Evolutionary conservation across 2,113 vertebrate species (phyloP), one percentile per base, ranked within the genome.

Genomic region (Caloenas nicobarica): DNA sequence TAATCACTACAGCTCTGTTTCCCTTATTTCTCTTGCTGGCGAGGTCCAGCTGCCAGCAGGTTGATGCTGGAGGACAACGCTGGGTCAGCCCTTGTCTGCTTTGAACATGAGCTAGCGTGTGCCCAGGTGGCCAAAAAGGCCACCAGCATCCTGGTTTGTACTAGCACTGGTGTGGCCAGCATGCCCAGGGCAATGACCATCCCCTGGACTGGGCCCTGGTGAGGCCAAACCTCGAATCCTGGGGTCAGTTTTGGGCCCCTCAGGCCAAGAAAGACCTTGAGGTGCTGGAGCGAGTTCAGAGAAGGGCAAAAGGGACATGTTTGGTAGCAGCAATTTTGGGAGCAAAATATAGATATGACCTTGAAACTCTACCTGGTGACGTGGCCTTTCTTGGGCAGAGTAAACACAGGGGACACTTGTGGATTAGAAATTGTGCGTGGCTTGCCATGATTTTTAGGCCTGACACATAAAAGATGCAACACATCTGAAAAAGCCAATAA

Each of bases 1-100:
- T 71, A 73, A 76, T 77, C 16, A 13, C 86, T 87, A 74, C 68
- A 38, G 44, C 31, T 92, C 50, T 16, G 24, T 93, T 97, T 96
- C 58, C 89, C 64, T 54, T 29, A 65, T 29, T 88, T 66, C 33
- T 62, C 44, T 26, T 22, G 46, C 56, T 46, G n/a, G 8, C 1
- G 1, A 80, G 14, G 33, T 28, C 54, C 1, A 1, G 10, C 60
- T 14, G 29, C 29, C 0, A 0, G 28, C 38, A 19, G 38, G 5
- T 31, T 65, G 46, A 54, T 1, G 14, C 58, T 53, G 44, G 29
- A 42, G 69, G 14, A 38, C 44, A 69, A 7, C 9, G 0, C 0
- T 6, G 18, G 18, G 26, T 66, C 42, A 26, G 36, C 16, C 56
- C 54, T 40, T 11, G 8, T 57, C 44, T 62, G 24, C 22, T 70